Base-by-base conservation (phyloP, 2,113 vertebrate species). In the Ascaphus truei region DNA sequence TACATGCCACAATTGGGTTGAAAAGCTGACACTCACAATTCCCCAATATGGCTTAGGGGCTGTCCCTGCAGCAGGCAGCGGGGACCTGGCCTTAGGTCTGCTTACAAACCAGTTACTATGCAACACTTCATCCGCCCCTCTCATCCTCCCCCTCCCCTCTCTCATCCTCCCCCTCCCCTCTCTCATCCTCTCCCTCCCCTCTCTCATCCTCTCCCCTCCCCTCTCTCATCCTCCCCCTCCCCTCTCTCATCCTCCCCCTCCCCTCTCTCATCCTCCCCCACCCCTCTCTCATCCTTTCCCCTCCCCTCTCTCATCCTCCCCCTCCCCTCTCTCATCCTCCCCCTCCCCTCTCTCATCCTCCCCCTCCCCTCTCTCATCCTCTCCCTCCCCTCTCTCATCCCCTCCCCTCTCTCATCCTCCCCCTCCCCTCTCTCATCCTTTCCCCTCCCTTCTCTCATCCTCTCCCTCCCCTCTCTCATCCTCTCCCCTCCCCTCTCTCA, bases 21-120 rank as follows among this genome's bases (percentile, higher is more conserved):
- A n/a, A n/a, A n/a, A n/a, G n/a, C n/a, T n/a, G n/a, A n/a, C n/a
- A n/a, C n/a, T n/a, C n/a, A n/a, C n/a, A n/a, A n/a, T n/a, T n/a
- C n/a, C n/a, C n/a, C n/a, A n/a, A n/a, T n/a, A n/a, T n/a, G n/a
- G n/a, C n/a, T n/a, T n/a, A n/a, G n/a, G n/a, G n/a, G n/a, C n/a
- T n/a, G n/a, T n/a, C n/a, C n/a, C n/a, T n/a, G n/a, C n/a, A n/a
- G n/a, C n/a, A n/a, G n/a, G n/a, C n/a, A n/a, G n/a, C n/a, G n/a
- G n/a, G n/a, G n/a, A n/a, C 64, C 37, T 58, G 48, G 26, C 58
- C 52, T 47, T 37, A 68, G 52, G 26, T 58, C 37, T 68, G 53
- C 64, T 68, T 58, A 58, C 52, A 68, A 68, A 58, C 39, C 53
- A 58, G 65, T 68, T 68, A 68, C 65, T 53, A 68, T 68, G 65